Base-by-base conservation (phyloP, 2,797 vertebrate species). In the Phalloptychus januarius region DNA sequence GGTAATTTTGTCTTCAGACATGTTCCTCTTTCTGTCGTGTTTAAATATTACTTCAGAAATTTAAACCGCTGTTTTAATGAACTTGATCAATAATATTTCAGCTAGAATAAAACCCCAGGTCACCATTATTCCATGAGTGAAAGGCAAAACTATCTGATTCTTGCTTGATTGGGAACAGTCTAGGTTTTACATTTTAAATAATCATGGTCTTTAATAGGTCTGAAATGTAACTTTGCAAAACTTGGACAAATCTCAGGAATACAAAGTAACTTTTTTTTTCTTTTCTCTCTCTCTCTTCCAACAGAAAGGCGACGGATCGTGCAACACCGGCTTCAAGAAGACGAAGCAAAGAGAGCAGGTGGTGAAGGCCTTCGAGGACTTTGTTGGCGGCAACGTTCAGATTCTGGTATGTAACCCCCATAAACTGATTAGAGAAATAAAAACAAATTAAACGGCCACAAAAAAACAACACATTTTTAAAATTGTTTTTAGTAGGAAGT, bases 321-420 rank as follows among this genome's bases (percentile, higher is more conserved):
- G 96, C 78, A 96, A 94, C 93, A 96, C 95, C 77, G 95, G 93
- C 93, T 96, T 96, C 76, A 96, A 96, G 89, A 96, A 94, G 89
- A 96, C 96, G 3, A 96, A 95, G 79, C 85, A 93, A 54, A 89
- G 83, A 77, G 94, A 95, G 86, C 94, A 96, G 86, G 96, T 96
- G 89, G 95, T 94, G 93, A 87, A 94, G 83, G 94, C 94, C 44
- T 82, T 96, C 81, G 76, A 91, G 40, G 95, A 96, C 87, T 96
- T 96, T 93, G 95, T 95, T 45, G 88, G 91, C 33, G 94, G 95
- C 69, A 94, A 95, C 89, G 85, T 83, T 78, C 90, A 94, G 78
- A 93, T 94, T 76, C 84, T 96, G 95, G 96, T 96, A 88, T 0
- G 86, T 80, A 44, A 65, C 4, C 46, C 46, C 3, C 61, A 25